Percentiles rank a stretch among this genome's conserved stretches.
Conservation (phyloP, 1,140 invertebrate species). For the Magallana angulata region DNA sequence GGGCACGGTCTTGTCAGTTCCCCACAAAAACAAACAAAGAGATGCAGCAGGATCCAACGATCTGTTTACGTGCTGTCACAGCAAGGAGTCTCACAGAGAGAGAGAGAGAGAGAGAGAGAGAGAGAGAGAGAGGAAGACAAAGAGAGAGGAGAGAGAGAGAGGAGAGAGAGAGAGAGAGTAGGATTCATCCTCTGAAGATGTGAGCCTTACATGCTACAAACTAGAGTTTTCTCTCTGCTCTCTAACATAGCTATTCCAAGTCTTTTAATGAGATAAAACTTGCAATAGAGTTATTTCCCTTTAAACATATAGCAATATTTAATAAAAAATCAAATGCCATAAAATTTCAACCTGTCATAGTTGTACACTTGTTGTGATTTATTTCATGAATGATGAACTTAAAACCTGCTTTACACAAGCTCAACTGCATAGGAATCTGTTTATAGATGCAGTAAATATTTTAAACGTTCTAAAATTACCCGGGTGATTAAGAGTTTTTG, state of each 20-base stretch:
- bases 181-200: not conserved
- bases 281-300: not conserved
- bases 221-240: not conserved
- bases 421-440: too few relatives aligned
- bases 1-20: not conserved
- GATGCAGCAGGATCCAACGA: not conserved
- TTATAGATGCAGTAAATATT: too few relatives aligned
- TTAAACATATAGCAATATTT: constrained; percentile 9
- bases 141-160: not conserved
- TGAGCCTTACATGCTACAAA: not conserved
- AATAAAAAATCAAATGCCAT: not conserved
- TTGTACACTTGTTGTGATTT: too few relatives aligned
- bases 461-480: too few relatives aligned
- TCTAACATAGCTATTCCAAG: not conserved
- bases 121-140: not conserved
- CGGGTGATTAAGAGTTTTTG: too few relatives aligned
- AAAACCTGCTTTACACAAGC: too few relatives aligned
- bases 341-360: too few relatives aligned
- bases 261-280: not conserved
- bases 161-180: not conserved
- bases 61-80: not conserved
- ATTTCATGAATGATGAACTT: too few relatives aligned
- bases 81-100: not conserved
- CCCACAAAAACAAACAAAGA: not conserved
- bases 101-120: constrained; percentile 2